These are phyloP conservation scores for Callyntrura guangdongensis DNA, from an alignment of 2,888 invertebrate genomes.

Conservation along the genomic window DNA sequence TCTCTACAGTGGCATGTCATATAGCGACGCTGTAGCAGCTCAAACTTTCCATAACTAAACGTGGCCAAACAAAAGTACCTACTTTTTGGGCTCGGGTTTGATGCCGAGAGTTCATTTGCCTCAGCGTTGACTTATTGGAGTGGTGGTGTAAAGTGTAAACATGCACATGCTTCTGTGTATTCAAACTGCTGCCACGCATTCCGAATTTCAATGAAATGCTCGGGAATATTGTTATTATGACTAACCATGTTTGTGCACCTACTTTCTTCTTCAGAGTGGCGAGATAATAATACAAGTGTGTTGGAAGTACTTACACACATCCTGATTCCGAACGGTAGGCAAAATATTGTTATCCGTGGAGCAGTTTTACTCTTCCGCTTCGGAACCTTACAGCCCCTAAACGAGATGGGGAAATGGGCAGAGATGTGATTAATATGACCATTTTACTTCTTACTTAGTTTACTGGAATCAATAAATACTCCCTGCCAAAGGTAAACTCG, in stretches of 20 bases:
- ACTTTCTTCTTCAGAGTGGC: too few species aligned
- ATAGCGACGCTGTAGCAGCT: background rate
- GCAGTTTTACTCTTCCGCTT: background rate
- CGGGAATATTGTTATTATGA: too few species aligned
- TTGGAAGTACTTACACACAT: too few species aligned
- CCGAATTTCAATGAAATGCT: too few species aligned
- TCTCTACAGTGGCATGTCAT: background rate
- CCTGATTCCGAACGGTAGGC: background rate
- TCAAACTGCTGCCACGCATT: background rate
- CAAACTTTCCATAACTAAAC: background rate
- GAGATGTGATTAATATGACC: background rate
- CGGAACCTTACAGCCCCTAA: background rate
- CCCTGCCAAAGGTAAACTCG: conserved; percentile 19
- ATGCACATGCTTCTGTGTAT: background rate
- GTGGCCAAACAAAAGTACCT: background rate
- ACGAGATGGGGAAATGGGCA: background rate
- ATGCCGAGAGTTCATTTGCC: background rate
- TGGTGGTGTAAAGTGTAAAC: background rate
- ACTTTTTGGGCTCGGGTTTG: background rate
- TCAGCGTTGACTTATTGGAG: background rate
- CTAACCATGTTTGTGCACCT: too few species aligned
- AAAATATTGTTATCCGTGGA: background rate
- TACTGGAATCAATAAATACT: conserved; percentile 21
- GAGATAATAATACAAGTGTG: too few species aligned
- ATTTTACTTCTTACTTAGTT: background rate